Base-by-base conservation (phyloP, 2,113 vertebrate species). In the Hystrix cristata region DNA sequence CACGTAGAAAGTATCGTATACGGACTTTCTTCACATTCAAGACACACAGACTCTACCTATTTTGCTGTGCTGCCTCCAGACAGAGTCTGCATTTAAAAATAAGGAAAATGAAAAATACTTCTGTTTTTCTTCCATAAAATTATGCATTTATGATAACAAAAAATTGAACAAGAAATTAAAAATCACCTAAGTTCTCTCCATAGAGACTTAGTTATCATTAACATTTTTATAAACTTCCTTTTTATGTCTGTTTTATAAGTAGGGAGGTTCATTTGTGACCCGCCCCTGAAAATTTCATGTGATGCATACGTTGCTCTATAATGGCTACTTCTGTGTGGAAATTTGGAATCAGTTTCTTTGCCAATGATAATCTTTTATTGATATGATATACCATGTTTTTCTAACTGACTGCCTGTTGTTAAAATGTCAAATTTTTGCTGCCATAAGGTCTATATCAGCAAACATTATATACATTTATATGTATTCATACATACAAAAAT, bases 391-490 rank as follows among this genome's bases (percentile, higher is more conserved):
- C 12, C 19, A 78, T 48, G 27, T 81, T 93, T 72, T 87, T 31
- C 86, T 85, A n/a, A 16, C 74, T 79, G 9, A 86, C 67, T 97
- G 1, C 46, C 94, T 91, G 82, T 43, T 51, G 15, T 86, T 89
- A 67, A 4, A 10, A 76, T 82, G 0, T 43, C 93, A 76, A 64
- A 67, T 46, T 96, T 62, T 93, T 96, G 34, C 1, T 90, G 5
- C 72, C 64, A 72, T 34, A 86, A 78, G n/a, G 27, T 87, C 2
- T 91, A 31, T 91, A 82, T 84, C 27, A 88, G 69, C 93, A 29
- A 92, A 48, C 9, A 53, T 55, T 5, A 90, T 12, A 78, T 2
- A 19, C 2, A 3, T 83, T 9, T 18, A 65, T 27, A 64, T 55
- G 82, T 10, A 53, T 55, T 48, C 15, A n/a, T n/a, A 51, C 15